These are phyloP conservation scores for Eubasilissa regina DNA, from an alignment of 1,140 invertebrate genomes.

Conservation along the genomic window DNA sequence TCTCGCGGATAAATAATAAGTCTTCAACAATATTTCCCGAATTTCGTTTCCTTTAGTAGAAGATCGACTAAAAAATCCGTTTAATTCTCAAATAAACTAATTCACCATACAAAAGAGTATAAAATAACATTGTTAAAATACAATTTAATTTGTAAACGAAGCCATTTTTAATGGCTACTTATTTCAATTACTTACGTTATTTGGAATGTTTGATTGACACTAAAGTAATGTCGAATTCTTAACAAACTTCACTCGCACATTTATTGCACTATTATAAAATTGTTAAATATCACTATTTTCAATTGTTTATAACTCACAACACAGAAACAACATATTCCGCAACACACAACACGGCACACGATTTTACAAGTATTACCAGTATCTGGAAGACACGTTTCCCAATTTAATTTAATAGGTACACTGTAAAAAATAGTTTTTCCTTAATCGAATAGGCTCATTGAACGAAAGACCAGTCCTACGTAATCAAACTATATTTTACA, in stretches of 20 bases:
- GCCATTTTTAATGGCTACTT: constrained; percentile 53
- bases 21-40: background rate
- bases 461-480: no score
- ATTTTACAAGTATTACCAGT: constrained; percentile 23
- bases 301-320: constrained; percentile 50
- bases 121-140: constrained; percentile 30
- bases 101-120: background rate
- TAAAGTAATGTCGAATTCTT: constrained; percentile 4
- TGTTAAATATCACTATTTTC: constrained; percentile 26
- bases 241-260: constrained; percentile 44
- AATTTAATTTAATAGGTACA: background rate
- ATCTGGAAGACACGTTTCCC: background rate
- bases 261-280: constrained; percentile 16
- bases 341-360: constrained; percentile 46
- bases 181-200: constrained; percentile 53
- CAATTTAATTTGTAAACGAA: constrained; percentile 49
- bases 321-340: constrained; percentile 50
- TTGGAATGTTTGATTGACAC: constrained; percentile 18
- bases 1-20: constrained; percentile 40
- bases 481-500: no score
- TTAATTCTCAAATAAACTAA: background rate
- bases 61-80: background rate
- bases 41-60: background rate
- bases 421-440: background rate
- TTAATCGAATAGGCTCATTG: background rate